These are phyloP conservation scores for Enoplosus armatus DNA, from an alignment of 2,797 vertebrate genomes.

Conservation along the genomic window DNA sequence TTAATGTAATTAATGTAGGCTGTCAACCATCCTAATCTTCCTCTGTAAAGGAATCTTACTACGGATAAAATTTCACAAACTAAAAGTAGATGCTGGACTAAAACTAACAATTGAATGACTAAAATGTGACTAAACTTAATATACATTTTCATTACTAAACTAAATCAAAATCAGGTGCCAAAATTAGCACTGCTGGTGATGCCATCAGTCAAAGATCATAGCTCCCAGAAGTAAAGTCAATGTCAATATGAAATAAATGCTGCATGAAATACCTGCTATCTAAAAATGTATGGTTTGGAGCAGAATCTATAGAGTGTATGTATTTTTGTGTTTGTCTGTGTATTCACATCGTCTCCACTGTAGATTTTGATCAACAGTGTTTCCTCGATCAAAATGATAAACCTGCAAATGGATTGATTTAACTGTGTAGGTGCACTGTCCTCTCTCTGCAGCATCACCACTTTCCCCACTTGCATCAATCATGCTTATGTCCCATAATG, in stretches of 20 bases:
- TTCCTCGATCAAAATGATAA: conserved; percentile 57
- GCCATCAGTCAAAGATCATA: not conserved
- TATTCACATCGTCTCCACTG: not conserved
- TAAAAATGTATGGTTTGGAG: not conserved
- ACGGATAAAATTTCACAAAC: not conserved
- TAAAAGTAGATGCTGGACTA: not conserved
- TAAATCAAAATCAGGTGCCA: not conserved
- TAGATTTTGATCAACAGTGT: not conserved
- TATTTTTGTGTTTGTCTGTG: not conserved
- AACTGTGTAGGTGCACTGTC: conserved; percentile 46
- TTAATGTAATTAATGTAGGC: not conserved
- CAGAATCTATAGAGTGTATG: not conserved
- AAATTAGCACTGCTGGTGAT: not conserved
- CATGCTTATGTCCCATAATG: conserved; percentile 85
- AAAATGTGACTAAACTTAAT: not conserved
- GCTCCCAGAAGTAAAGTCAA: not conserved
- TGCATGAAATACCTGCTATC: not conserved
- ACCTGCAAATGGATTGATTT: conserved; percentile 64
- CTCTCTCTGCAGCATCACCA: conserved; percentile 69
- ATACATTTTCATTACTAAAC: not conserved
- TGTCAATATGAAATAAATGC: conserved; percentile 1
- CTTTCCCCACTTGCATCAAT: conserved; percentile 77
- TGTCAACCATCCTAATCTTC: not conserved
- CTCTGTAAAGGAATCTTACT: not conserved
- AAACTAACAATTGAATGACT: not conserved